Percentiles rank a stretch among this genome's conserved stretches.
phyloP scores from a whole-genome alignment of 2,113 vertebrate genomes.

The Clarias magur region DNA sequence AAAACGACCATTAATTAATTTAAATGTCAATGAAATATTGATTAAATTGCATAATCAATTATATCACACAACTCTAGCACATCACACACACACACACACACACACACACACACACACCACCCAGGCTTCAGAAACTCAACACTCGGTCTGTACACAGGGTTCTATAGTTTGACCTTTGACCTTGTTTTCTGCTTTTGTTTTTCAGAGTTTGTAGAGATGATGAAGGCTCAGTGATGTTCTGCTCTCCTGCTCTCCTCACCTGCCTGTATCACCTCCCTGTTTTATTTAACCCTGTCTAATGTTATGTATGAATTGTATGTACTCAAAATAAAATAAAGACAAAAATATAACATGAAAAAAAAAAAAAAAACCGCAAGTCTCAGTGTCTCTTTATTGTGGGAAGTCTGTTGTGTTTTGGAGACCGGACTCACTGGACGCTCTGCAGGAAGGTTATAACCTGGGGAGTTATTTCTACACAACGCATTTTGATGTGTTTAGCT shows the following conservation, averaged over 20 bases:
- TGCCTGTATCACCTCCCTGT: conserved; percentile 58
- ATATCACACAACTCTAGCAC: background rate
- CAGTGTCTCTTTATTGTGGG: background rate
- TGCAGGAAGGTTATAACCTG: background rate
- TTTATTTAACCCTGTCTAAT: background rate
- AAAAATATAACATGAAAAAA: background rate
- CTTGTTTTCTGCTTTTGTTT: conserved; percentile 61
- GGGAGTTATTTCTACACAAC: background rate
- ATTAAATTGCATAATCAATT: too few species aligned
- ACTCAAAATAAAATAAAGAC: background rate
- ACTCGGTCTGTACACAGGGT: background rate
- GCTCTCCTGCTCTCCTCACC: conserved; percentile 76
- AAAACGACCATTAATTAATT: too few species aligned
- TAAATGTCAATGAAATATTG: too few species aligned
- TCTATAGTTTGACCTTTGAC: background rate
- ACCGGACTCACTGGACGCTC: background rate
- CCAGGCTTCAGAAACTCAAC: background rate
- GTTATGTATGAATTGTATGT: background rate
- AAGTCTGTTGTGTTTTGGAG: background rate
- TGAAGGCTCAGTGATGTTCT: conserved; percentile 95
- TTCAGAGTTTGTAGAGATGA: conserved; percentile 99
- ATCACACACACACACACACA: background rate
- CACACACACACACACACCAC: too few species aligned
- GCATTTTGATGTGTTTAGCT: background rate
- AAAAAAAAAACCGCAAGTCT: background rate